A percentile compares a stretch with the other conserved stretches of the same genome.
Conservation (phyloP, 1,140 invertebrate genomes). For the Drosophila elegans region DNA sequence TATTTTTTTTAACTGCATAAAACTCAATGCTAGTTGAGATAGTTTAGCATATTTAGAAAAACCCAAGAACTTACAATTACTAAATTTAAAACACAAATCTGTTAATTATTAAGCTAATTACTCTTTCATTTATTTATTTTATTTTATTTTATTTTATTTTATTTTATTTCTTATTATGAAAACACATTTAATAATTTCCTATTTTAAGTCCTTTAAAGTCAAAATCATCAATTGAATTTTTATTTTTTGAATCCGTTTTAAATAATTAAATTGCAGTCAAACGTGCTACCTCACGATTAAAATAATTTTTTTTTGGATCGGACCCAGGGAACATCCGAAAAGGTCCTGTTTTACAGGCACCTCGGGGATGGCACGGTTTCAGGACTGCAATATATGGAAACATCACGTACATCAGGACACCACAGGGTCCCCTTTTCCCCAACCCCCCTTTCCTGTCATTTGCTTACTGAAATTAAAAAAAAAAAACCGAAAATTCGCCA, state of each 20-base stretch:
- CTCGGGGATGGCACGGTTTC: conserved; percentile 37
- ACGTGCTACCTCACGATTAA: not conserved
- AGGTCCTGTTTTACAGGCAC: not conserved
- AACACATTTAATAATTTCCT: too few relatives aligned
- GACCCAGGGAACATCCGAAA: not conserved
- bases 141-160: not conserved
- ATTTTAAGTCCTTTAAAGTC: too few relatives aligned
- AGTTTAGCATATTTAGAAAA: too few relatives aligned
- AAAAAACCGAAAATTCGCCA: conserved; percentile 63
- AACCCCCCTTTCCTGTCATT: conserved; percentile 7
- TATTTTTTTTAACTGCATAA: too few relatives aligned
- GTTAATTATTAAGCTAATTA: too few relatives aligned
- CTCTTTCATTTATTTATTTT: not conserved
- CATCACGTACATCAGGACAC: conserved; percentile 29
- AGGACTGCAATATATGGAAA: conserved; percentile 1
- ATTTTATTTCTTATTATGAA: too few relatives aligned
- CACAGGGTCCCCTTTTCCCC: conserved; percentile 3
- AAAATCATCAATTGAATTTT: too few relatives aligned
- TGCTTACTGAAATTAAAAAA: conserved; percentile 61
- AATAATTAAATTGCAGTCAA: conserved; percentile 10
- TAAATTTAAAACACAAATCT: too few relatives aligned
- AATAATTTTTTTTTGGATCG: conserved; percentile 4
- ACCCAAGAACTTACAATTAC: too few relatives aligned
- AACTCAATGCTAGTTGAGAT: too few relatives aligned
- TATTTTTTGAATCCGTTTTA: not conserved